These are phyloP conservation scores for Nephrotoma appendiculata DNA, from an alignment of 2,888 invertebrate species.

Conservation along the genomic window DNA sequence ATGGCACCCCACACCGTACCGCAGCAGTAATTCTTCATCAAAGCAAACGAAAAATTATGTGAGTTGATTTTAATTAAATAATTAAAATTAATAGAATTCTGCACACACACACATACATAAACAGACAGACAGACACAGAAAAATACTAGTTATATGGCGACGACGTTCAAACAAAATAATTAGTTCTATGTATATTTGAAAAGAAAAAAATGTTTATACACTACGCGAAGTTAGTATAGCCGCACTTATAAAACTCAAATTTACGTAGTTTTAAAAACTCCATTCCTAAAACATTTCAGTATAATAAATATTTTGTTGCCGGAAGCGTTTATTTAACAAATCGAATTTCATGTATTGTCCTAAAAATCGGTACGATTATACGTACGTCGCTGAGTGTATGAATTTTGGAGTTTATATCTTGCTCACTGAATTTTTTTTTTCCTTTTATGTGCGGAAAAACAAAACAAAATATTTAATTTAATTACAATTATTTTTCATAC, in stretches of 20 bases:
- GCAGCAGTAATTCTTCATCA: background rate
- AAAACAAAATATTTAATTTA: background rate
- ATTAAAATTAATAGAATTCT: background rate
- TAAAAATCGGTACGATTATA: no score
- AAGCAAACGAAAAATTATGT: background rate
- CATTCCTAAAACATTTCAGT: no score
- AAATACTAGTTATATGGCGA: background rate
- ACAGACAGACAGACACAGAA: background rate
- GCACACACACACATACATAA: background rate
- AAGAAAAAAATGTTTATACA: background rate
- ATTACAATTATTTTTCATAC: background rate
- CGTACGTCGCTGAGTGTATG: background rate
- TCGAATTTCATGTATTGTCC: no score
- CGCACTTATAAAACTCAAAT: no score
- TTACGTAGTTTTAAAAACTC: no score
- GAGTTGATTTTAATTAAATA: constrained; percentile 3
- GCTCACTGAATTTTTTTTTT: background rate
- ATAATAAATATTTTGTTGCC: no score
- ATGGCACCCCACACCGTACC: background rate
- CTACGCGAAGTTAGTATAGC: no score
- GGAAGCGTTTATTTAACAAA: no score
- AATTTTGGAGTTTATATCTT: background rate
- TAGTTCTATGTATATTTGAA: background rate
- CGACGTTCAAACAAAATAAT: background rate
- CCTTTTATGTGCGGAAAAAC: background rate